Evolutionary conservation across 2,797 vertebrate genomes (phyloP).

Genomic region (Manis crassicaudata): DNA sequence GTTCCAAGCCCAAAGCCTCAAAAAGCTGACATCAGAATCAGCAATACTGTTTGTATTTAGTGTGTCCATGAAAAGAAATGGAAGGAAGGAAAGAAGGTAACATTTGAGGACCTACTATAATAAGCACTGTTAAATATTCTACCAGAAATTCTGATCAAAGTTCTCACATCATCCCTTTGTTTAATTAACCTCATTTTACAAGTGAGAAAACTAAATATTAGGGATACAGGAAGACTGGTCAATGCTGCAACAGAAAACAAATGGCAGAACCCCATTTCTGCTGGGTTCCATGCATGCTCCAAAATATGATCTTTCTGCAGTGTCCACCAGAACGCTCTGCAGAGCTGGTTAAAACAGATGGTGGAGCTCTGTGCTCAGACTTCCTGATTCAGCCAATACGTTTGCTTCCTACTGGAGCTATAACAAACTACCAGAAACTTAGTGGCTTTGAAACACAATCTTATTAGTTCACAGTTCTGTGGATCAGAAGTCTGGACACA

Average conservation of each 20-base stretch:
- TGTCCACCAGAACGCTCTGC: not conserved
- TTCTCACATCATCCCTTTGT: not conserved
- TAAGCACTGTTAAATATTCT: not conserved
- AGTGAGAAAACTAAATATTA: not conserved
- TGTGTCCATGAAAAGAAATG: not conserved
- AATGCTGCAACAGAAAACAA: not conserved
- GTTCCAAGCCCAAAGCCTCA: not conserved
- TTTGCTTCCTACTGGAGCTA: not conserved
- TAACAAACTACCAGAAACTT: not conserved
- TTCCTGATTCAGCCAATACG: not conserved
- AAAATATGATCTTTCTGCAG: not conserved
- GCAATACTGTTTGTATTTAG: not conserved
- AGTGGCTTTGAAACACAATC: not conserved
- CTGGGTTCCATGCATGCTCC: not conserved
- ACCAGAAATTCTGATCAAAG: not conserved
- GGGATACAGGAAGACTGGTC: not conserved
- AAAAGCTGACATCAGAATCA: conserved; percentile 24
- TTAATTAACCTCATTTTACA: conserved; percentile 9
- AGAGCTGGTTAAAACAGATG: not conserved
- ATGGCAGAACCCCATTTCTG: not conserved
- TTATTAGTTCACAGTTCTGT: not conserved
- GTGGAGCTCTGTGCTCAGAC: not conserved
- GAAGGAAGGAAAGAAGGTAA: not conserved
- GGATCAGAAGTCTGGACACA: not conserved
- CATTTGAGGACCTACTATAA: not conserved